Conservation (phyloP, 2,888 invertebrate species). For the Calephelis perditalis region DNA sequence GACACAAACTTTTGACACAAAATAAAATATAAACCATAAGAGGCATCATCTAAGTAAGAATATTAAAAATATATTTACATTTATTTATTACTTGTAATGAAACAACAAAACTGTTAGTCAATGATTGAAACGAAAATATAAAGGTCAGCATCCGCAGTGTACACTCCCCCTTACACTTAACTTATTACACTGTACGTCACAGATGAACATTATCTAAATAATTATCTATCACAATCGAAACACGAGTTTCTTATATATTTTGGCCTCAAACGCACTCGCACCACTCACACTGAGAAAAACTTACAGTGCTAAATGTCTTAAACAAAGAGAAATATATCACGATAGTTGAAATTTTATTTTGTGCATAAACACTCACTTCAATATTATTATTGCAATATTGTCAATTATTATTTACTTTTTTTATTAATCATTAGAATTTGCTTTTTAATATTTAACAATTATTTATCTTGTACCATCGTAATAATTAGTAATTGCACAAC, state of each 20-base stretch:
- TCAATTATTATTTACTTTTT: not conserved
- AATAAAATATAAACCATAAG: no score
- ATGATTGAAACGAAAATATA: no score
- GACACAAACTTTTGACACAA: no score
- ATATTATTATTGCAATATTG: constrained; percentile 7
- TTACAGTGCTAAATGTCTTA: constrained; percentile 4
- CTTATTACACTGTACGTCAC: not conserved
- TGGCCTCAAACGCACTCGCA: constrained; percentile 13
- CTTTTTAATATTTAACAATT: not conserved
- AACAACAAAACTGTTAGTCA: no score
- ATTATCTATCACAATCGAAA: constrained; percentile 15
- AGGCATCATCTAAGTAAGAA: no score
- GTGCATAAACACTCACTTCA: constrained; percentile 6
- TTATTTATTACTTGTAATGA: no score
- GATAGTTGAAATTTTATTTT: not conserved
- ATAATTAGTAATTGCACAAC: constrained; percentile 12
- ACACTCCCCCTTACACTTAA: not conserved
- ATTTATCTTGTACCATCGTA: constrained; percentile 7
- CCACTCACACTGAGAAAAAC: not conserved
- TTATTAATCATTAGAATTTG: not conserved
- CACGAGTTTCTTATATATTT: constrained; percentile 13
- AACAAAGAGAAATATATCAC: not conserved
- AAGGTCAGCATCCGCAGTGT: not conserved
- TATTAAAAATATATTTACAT: no score
- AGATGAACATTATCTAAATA: constrained; percentile 1